Evolutionary conservation across 1,140 invertebrate genomes (phyloP).

Genomic region (Drosophila mojavensis): DNA sequence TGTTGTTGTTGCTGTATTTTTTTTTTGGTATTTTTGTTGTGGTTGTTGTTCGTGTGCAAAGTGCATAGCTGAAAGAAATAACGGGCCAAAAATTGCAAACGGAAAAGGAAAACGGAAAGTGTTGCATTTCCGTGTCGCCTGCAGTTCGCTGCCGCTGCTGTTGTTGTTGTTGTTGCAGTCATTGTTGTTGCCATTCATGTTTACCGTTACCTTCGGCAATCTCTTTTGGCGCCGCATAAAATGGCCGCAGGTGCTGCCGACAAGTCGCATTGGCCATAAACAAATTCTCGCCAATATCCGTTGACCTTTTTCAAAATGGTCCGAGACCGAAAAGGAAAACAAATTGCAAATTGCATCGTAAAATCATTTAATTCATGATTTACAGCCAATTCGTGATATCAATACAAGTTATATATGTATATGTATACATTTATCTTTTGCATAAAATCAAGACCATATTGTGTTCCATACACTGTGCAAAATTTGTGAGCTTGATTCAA

Average conservation of each 20-base stretch:
- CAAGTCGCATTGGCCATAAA: constrained; percentile 46
- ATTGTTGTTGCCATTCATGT: constrained; percentile 20
- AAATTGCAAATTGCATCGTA: constrained; percentile 63
- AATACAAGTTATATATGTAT: constrained; percentile 13
- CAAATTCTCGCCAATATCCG: constrained; percentile 51
- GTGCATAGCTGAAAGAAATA: constrained; percentile 55
- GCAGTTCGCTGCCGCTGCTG: constrained; percentile 10
- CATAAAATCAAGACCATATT: too few relatives aligned
- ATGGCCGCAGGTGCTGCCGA: constrained; percentile 54
- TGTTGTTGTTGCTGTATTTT: constrained; percentile 41
- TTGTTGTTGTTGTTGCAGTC: constrained; percentile 9
- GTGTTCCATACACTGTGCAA: too few relatives aligned
- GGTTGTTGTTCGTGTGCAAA: constrained; percentile 50
- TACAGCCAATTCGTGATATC: constrained; percentile 66
- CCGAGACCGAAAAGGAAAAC: constrained; percentile 14
- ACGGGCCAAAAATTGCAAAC: constrained; percentile 57
- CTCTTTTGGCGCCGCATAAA: constrained; percentile 45
- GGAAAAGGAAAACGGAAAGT: constrained; percentile 71
- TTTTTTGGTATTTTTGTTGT: constrained; percentile 32
- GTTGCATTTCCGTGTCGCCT: constrained; percentile 65
- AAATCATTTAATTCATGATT: constrained; percentile 73
- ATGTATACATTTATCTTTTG: too few relatives aligned
- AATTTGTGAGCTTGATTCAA: too few relatives aligned
- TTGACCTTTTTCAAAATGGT: constrained; percentile 35
- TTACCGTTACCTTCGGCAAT: constrained; percentile 18